A percentile compares a stretch with the other conserved stretches of the same genome.
Conservation (phyloP, 2,888 invertebrate species). For the Brachyptera putata region DNA sequence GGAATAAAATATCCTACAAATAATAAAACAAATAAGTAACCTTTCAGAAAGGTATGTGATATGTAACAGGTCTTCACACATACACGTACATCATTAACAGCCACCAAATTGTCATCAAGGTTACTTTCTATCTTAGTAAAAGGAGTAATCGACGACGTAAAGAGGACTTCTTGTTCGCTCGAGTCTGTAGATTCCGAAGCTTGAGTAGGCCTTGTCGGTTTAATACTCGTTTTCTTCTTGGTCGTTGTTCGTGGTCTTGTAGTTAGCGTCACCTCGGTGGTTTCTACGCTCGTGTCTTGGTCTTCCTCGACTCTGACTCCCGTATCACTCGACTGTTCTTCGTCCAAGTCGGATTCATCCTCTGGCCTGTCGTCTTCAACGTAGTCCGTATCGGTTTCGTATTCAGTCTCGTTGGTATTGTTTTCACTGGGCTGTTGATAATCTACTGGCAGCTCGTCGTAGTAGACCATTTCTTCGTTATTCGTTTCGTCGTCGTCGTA, state of each 20-base stretch:
- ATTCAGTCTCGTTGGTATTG: not conserved
- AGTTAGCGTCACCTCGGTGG: too few species aligned
- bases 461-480: not conserved
- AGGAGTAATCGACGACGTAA: too few species aligned
- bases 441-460: constrained; percentile 11
- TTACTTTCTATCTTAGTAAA: not conserved
- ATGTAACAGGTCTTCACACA: constrained; percentile 37
- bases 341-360: too few species aligned
- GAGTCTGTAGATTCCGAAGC: too few species aligned
- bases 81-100: constrained; percentile 8
- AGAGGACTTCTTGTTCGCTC: too few species aligned
- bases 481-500: not conserved
- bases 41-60: constrained; percentile 39
- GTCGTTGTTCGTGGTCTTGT: too few species aligned
- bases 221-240: too few species aligned
- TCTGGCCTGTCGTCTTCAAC: not conserved
- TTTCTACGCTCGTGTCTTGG: too few species aligned
- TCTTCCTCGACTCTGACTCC: too few species aligned
- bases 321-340: too few species aligned
- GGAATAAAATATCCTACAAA: constrained; percentile 40
- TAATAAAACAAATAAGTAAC: constrained; percentile 39
- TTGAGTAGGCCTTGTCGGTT: too few species aligned
- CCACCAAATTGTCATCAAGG: not conserved
- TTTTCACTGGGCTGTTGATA: not conserved
- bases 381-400: not conserved